Percentiles rank a stretch among this genome's conserved stretches.
phyloP scores from a whole-genome alignment of 2,113 vertebrate genomes.

The Circaetus gallicus region DNA sequence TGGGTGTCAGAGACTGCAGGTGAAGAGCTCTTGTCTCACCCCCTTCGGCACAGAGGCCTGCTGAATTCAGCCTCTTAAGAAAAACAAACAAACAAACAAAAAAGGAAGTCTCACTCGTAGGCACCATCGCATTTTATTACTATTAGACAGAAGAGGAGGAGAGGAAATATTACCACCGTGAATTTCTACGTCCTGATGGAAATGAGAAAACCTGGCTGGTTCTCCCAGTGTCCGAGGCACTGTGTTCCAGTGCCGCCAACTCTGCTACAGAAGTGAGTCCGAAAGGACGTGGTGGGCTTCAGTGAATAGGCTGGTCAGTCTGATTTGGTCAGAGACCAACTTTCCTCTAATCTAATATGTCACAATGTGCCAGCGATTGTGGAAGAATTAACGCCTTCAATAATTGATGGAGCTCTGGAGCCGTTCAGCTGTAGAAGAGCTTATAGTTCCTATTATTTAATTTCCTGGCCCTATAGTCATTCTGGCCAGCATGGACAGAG shows the following conservation, averaged over 20 bases:
- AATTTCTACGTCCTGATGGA: neutral
- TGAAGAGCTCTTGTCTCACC: neutral
- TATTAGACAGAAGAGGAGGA: neutral
- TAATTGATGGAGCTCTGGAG: slow-evolving; percentile 41
- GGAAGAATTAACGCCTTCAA: slow-evolving; percentile 41
- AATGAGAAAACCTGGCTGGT: neutral
- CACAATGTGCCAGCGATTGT: neutral
- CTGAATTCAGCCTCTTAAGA: neutral
- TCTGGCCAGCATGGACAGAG: neutral
- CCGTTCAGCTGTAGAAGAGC: slow-evolving; percentile 5
- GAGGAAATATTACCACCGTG: neutral
- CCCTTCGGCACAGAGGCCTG: neutral
- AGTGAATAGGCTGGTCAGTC: neutral
- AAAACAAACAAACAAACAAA: neutral
- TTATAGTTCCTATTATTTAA: slow-evolving; percentile 6
- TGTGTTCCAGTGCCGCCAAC: neutral
- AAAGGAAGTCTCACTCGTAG: neutral
- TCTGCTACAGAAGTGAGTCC: neutral
- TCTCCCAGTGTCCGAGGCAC: neutral
- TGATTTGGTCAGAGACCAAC: neutral
- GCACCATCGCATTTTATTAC: neutral
- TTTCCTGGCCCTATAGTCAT: neutral
- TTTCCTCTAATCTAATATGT: neutral
- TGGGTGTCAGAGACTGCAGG: neutral
- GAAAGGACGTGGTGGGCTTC: neutral